Conservation (phyloP, 2,797 vertebrate genomes). For the Botia almorhae region DNA sequence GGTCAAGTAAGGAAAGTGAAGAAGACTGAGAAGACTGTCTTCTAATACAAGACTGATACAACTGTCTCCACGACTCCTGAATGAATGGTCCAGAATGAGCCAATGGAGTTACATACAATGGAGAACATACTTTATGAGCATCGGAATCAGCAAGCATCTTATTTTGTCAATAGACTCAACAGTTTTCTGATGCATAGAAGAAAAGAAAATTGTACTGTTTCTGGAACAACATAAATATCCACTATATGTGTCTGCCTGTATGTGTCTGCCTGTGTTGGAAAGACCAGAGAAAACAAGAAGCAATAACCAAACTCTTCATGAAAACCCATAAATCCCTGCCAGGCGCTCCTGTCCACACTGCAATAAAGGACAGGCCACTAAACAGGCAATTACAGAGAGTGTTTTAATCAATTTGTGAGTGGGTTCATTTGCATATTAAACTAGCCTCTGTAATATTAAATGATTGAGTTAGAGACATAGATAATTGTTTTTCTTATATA, state of each 20-base stretch:
- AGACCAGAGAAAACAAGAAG: slow-evolving; percentile 70
- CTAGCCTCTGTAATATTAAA: slow-evolving; percentile 36
- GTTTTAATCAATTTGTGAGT: slow-evolving; percentile 7
- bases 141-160: slow-evolving; percentile 6
- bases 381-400: slow-evolving; percentile 31
- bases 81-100: not conserved
- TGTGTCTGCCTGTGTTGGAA: slow-evolving; percentile 29
- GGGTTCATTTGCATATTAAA: slow-evolving; percentile 23
- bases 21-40: not conserved
- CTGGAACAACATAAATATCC: slow-evolving; percentile 54
- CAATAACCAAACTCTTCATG: slow-evolving; percentile 80
- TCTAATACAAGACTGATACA: slow-evolving; percentile 7
- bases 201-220: slow-evolving; percentile 26
- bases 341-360: slow-evolving; percentile 63
- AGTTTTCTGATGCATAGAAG: slow-evolving; percentile 11
- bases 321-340: slow-evolving; percentile 53
- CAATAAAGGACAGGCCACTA: slow-evolving; percentile 73
- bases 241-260: slow-evolving; percentile 18
- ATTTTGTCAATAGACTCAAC: not conserved
- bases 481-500: slow-evolving; percentile 33
- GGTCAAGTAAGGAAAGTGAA: slow-evolving; percentile 79
- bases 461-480: slow-evolving; percentile 38
- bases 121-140: not conserved
- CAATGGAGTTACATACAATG: not conserved
- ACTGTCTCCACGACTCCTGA: slow-evolving; percentile 29